Evolutionary conservation across 2,113 vertebrate species (phyloP).

Genomic region (Bos javanicus): DNA sequence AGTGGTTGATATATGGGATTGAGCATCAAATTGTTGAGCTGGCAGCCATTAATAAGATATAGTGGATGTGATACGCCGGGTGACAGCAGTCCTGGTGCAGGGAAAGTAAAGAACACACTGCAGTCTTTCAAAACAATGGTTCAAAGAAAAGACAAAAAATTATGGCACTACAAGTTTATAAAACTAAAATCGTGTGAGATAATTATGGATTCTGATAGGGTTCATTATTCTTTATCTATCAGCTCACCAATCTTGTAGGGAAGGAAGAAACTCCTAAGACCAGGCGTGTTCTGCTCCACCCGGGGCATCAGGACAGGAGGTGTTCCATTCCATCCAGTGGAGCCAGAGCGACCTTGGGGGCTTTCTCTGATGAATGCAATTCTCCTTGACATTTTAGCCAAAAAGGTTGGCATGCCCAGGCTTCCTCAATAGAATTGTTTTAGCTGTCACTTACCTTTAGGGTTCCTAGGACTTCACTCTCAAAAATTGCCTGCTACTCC

Average conservation of each 20-base stretch:
- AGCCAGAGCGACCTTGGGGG: background rate
- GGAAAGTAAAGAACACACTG: constrained; percentile 53
- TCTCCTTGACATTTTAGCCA: background rate
- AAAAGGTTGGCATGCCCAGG: background rate
- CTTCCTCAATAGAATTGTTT: background rate
- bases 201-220: constrained; percentile 67
- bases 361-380: background rate
- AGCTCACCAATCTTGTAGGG: background rate
- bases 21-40: constrained; percentile 69
- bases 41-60: constrained; percentile 73
- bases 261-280: background rate
- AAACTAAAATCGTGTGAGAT: constrained; percentile 57
- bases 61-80: constrained; percentile 55
- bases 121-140: constrained; percentile 70
- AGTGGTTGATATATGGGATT: constrained; percentile 61
- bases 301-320: background rate
- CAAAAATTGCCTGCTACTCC: background rate
- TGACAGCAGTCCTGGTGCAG: constrained; percentile 40
- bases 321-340: background rate
- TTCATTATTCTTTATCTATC: constrained; percentile 66
- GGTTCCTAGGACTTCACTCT: background rate
- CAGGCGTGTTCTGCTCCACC: background rate
- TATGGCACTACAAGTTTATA: constrained; percentile 62
- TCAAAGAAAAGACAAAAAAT: constrained; percentile 62
- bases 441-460: background rate